Evolutionary conservation across 1,140 invertebrate genomes (phyloP).

Genomic region (Sycophila sp.): DNA sequence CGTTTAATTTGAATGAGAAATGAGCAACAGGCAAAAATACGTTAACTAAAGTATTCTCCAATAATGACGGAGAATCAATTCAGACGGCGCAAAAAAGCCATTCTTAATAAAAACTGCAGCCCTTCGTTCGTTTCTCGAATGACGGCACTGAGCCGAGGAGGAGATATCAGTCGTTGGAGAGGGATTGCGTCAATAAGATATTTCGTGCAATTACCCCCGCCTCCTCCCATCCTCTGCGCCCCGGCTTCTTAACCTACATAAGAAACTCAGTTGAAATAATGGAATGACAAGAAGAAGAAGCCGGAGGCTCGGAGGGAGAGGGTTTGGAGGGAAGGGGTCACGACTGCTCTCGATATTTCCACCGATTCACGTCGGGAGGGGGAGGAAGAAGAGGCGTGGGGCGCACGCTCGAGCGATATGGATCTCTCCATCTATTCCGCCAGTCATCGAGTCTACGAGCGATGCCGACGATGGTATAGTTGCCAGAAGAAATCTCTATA

Average conservation of each 20-base stretch:
- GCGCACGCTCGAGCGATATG: constrained; percentile 5
- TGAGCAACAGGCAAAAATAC: neutral
- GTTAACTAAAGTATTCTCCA: constrained; percentile 7
- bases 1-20: neutral
- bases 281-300: neutral
- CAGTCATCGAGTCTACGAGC: constrained; percentile 28
- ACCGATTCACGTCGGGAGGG: neutral
- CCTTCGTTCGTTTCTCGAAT: neutral
- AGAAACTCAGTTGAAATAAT: constrained; percentile 6
- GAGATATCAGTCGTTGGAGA: neutral
- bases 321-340: neutral
- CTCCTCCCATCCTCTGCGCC: too few relatives aligned
- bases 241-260: constrained; percentile 28
- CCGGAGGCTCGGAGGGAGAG: neutral
- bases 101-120: constrained; percentile 1
- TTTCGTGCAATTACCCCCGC: constrained; percentile 34
- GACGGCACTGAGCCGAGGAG: neutral
- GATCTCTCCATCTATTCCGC: constrained; percentile 33
- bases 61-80: constrained; percentile 10
- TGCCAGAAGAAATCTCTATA: constrained; percentile 26
- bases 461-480: too few relatives aligned
- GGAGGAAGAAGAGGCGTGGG: neutral
- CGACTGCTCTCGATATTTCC: neutral
- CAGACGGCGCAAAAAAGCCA: neutral
- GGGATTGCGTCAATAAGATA: constrained; percentile 32